These are phyloP conservation scores for Galerucella calmariensis DNA, from an alignment of 2,888 invertebrate species.

Conservation along the genomic window DNA sequence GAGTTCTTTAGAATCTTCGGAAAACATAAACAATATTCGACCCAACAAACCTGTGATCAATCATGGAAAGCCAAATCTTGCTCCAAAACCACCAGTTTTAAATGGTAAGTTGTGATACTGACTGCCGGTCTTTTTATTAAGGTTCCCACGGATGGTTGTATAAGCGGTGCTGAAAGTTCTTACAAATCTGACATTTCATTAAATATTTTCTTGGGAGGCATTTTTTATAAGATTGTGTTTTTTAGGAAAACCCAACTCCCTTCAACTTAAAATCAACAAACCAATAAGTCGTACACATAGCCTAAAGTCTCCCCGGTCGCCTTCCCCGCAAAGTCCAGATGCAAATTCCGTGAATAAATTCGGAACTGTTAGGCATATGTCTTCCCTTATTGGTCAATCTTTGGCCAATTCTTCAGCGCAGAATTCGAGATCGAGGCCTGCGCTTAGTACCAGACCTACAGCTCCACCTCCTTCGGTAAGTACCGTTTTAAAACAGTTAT, in stretches of 20 bases:
- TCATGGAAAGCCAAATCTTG: slow-evolving; percentile 84
- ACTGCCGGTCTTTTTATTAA: too few relatives aligned
- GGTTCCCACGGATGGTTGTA: too few relatives aligned
- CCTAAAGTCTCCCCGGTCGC: slow-evolving; percentile 83
- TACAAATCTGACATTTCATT: too few relatives aligned
- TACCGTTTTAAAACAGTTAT: not conserved
- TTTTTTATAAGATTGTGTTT: slow-evolving; percentile 20
- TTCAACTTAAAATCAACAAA: slow-evolving; percentile 68
- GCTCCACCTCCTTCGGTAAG: slow-evolving; percentile 62
- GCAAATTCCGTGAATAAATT: slow-evolving; percentile 56
- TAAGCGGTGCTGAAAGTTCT: too few relatives aligned
- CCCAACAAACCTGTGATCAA: slow-evolving; percentile 66
- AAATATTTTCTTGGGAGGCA: too few relatives aligned
- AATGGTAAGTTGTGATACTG: slow-evolving; percentile 56
- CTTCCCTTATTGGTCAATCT: slow-evolving; percentile 68
- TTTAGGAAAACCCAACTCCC: slow-evolving; percentile 71
- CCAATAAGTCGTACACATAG: slow-evolving; percentile 82
- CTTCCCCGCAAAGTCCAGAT: slow-evolving; percentile 67
- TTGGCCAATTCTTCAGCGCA: slow-evolving; percentile 60
- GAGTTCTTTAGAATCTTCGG: slow-evolving; percentile 52
- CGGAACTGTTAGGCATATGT: slow-evolving; percentile 62
- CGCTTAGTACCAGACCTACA: slow-evolving; percentile 58
- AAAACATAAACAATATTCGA: slow-evolving; percentile 45
- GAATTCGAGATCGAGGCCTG: slow-evolving; percentile 56
- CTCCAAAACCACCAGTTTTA: slow-evolving; percentile 82